Percentiles rank a stretch among this genome's conserved stretches.
These are phyloP conservation scores for Hypomecis punctinalis DNA, from an alignment of 2,888 invertebrate species.

Conservation along the genomic window DNA sequence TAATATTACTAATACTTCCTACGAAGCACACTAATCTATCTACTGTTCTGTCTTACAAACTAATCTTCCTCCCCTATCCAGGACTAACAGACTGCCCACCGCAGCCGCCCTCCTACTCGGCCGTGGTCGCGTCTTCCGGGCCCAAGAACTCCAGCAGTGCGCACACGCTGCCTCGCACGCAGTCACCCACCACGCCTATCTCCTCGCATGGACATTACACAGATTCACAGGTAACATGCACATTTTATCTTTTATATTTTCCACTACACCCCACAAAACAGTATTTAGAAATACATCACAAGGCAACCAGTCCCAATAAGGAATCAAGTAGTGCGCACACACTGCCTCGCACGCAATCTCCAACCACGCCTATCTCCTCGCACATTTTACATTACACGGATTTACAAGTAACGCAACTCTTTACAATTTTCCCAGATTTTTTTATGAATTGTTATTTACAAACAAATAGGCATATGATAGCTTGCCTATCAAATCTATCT, in stretches of 20 bases:
- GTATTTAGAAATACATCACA: too few relatives aligned
- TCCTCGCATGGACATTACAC: constrained; percentile 67
- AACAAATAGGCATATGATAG: too few relatives aligned
- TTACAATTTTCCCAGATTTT: too few relatives aligned
- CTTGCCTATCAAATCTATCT: too few relatives aligned
- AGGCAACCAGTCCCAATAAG: too few relatives aligned
- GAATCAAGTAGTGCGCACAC: constrained; percentile 71
- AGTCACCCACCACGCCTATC: constrained; percentile 69
- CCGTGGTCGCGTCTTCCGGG: constrained; percentile 64
- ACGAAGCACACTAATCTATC: too few relatives aligned
- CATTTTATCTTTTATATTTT: too few relatives aligned
- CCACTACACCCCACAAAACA: too few relatives aligned
- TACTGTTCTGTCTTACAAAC: too few relatives aligned
- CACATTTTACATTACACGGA: constrained; percentile 70
- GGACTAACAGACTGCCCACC: constrained; percentile 69
- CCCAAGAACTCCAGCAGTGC: constrained; percentile 69
- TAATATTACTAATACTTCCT: too few relatives aligned
- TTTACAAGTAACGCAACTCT: constrained; percentile 71
- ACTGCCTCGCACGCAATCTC: constrained; percentile 67
- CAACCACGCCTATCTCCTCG: constrained; percentile 66
- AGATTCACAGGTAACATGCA: constrained; percentile 66
- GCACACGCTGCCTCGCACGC: constrained; percentile 70
- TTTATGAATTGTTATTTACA: too few relatives aligned
- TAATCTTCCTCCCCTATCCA: constrained; percentile 38
- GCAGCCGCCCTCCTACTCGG: constrained; percentile 74